Base-by-base conservation (phyloP, 2,888 invertebrate species). In the Hermaeophaga mercurialis region DNA sequence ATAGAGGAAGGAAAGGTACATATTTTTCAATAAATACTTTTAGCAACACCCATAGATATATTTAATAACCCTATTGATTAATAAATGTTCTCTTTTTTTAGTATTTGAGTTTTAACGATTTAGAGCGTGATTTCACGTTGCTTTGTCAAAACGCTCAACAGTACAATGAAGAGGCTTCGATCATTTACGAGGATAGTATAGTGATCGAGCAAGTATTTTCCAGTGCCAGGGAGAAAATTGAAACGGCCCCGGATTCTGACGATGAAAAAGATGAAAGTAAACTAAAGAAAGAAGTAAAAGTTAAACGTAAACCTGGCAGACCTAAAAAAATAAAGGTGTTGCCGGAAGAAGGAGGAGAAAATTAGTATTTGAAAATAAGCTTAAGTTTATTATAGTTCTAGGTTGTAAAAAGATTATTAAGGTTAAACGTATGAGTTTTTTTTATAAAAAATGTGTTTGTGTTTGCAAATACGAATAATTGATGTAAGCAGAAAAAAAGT, bases 111-210 rank as follows among this genome's bases (percentile, higher is more conserved):
- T 86, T 94, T 67, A 85, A 87, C 64, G 94, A 94, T 67, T 78
- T 94, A 59, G 92, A 94, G 74, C 86, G 89, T 50, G 99, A 99
- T 77, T 96, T 99, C 72, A 89, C 92, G 82, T 88, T 95, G 64
- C 80, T 99, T 52, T 98, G 97, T 76, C 91, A 91, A 66, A 99
- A 99, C 79, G 98, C 98, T 1, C 98, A 98, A 77, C 90, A 90
- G 4, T 98, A 96, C 79, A 98, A 98, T 75, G 94, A 97, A 73
- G 97, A 98, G 77, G 90, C 90, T 9, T 97, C 96, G 0, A 80
- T 96, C 53, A 98, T 99, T 64, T 94, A 96, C 77, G 93, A 94
- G 73, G 97, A 98, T 76, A 97, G 97, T 0, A 93, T 97, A 63
- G 92, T 96, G 1, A 80, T 99, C 61, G 93, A 96, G 69, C 89